Evolutionary conservation across 2,888 invertebrate genomes (phyloP).

Genomic region (Cephus pygmeus): DNA sequence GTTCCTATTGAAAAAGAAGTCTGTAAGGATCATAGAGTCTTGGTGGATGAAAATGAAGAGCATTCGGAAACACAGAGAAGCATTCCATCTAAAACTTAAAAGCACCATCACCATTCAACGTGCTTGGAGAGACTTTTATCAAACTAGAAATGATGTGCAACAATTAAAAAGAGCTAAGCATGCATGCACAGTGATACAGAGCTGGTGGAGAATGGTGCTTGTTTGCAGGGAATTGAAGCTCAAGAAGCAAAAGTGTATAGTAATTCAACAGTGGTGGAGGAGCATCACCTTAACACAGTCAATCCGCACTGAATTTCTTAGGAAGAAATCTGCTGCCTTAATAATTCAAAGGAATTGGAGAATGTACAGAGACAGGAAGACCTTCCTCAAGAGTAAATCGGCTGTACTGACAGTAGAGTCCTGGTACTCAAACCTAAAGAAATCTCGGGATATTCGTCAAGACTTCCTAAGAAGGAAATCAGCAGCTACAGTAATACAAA

Average conservation of each 20-base stretch:
- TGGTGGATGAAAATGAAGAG: conserved; percentile 57
- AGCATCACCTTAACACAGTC: conserved; percentile 21
- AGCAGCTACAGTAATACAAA: conserved; percentile 44
- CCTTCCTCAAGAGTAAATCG: conserved; percentile 51
- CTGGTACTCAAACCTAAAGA: conserved; percentile 60
- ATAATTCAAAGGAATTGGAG: conserved; percentile 60
- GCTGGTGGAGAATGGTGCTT: conserved; percentile 40
- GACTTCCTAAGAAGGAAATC: conserved; percentile 24
- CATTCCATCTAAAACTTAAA: conserved; percentile 54
- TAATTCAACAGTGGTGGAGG: conserved; percentile 44
- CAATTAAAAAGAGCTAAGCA: conserved; percentile 18
- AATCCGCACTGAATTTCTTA: conserved; percentile 19
- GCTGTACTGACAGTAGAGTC: conserved; percentile 69
- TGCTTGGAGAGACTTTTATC: conserved; percentile 46
- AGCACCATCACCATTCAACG: conserved; percentile 66
- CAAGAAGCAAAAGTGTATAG: conserved; percentile 25
- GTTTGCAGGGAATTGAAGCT: conserved; percentile 27
- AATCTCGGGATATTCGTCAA: conserved; percentile 24
- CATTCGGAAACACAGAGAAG: conserved; percentile 58
- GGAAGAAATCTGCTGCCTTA: conserved; percentile 31
- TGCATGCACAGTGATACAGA: conserved; percentile 43
- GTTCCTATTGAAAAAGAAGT: conserved; percentile 60
- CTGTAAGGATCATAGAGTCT: conserved; percentile 47
- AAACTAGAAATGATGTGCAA: background rate
- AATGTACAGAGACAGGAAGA: conserved; percentile 58